Conservation (phyloP, 1,140 invertebrate species). For the Elymnias hypermnestra region DNA sequence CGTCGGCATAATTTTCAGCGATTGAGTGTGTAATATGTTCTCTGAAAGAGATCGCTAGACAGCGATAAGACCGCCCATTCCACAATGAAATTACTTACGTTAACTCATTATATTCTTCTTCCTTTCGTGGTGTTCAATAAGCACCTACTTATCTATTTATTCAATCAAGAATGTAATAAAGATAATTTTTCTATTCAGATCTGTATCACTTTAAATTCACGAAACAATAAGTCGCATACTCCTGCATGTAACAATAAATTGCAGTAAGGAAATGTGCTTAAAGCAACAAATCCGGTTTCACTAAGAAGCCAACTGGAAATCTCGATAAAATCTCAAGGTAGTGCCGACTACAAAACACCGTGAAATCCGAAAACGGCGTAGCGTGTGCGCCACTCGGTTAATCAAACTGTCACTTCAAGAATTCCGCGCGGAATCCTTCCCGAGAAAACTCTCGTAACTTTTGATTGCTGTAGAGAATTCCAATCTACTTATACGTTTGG, state of each 20-base stretch:
- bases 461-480: slow-evolving; percentile 66
- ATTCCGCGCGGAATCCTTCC: slow-evolving; percentile 67
- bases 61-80: too few relatives aligned
- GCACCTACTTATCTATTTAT: too few relatives aligned
- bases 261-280: slow-evolving; percentile 11
- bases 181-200: too few relatives aligned
- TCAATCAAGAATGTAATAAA: too few relatives aligned
- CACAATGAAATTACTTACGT: too few relatives aligned
- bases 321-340: slow-evolving; percentile 42
- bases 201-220: background rate
- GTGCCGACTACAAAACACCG: slow-evolving; percentile 51
- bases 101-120: too few relatives aligned
- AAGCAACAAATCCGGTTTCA: slow-evolving; percentile 15
- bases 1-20: too few relatives aligned
- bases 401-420: slow-evolving; percentile 75
- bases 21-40: too few relatives aligned
- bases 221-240: slow-evolving; percentile 1
- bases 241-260: slow-evolving; percentile 6
- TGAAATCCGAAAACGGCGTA: slow-evolving; percentile 57
- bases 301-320: slow-evolving; percentile 29
- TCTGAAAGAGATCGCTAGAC: too few relatives aligned
- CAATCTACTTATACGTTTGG: slow-evolving; percentile 58
- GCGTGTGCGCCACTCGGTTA: slow-evolving; percentile 69
- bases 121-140: too few relatives aligned
- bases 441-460: slow-evolving; percentile 68